Base-by-base conservation (phyloP, 35 echinoderm and acorn worm species). In the Strongylocentrotus purpuratus region DNA sequence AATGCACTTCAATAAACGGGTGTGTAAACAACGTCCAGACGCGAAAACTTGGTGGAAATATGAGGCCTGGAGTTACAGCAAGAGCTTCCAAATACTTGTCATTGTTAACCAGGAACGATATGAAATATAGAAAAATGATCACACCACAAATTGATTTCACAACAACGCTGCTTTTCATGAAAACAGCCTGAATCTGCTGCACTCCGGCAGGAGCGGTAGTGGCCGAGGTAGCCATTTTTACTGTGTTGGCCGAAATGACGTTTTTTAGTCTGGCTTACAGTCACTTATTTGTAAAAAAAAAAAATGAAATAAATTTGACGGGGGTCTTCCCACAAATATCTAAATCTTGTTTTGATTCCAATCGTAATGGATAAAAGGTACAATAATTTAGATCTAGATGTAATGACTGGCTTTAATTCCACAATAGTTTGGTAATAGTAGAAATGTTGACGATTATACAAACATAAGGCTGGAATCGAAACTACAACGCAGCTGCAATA, bases 11-110 rank as follows among this genome's bases (percentile, higher is more conserved):
- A 14, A 99, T 78, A 78, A 99, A 99, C 65, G 95, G 95, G 94
- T 99, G 98, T 45, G 98, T 99, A 61, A 99, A 85, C 48, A 97
- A 94, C 33, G 96, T 99, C 98, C 98, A 99, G 48, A 99, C 95
- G 33, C 94, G 95, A 86, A 99, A 99, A 92, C 97, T 97, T 90
- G 98, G 98, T 47, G 98, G 98, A 96, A 99, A 97, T 55, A 99
- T 96, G 35, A 98, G 86, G 6, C 97, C 97, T 4, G 97, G 98
- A 4, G 98, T 99, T 17, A 99, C 97, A 0, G 98, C 92, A 71
- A 99, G 88, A n/a, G 97, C 94, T 46, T 94, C 95, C 46, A 98
- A 86, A 94, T 94, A 95, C 28, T 65, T 89, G 61, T 96, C 96
- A 46, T 59, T 97, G 95, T 96, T 92, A 41, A 95, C 92, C 33